Percentiles rank a stretch among this genome's conserved stretches.
These are phyloP conservation scores for Drosophila phalerata DNA, from an alignment of 2,888 invertebrate species.

Conservation along the genomic window DNA sequence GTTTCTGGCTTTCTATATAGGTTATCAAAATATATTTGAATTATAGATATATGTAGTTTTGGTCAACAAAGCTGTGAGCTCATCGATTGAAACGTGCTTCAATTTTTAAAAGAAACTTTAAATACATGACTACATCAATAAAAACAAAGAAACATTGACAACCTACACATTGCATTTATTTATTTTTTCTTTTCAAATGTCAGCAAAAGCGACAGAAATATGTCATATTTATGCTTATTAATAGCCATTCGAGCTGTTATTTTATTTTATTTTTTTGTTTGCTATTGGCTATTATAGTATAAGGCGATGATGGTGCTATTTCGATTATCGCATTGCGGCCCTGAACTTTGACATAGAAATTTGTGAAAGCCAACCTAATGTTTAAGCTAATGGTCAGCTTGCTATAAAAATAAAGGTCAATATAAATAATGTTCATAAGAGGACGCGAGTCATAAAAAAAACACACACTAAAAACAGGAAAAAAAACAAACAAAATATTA, in stretches of 20 bases:
- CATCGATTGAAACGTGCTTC: conserved; percentile 48
- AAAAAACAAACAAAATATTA: conserved; percentile 23
- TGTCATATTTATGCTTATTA: conserved; percentile 64
- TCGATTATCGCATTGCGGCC: conserved; percentile 36
- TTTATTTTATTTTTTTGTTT: conserved; percentile 25
- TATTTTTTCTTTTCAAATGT: conserved; percentile 37
- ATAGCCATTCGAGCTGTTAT: conserved; percentile 55
- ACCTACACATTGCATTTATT: conserved; percentile 14
- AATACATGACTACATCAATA: conserved; percentile 11
- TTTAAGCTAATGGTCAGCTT: conserved; percentile 52
- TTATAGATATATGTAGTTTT: conserved; percentile 21
- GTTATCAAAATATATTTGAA: conserved; percentile 5
- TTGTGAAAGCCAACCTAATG: conserved; percentile 25
- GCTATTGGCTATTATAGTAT: conserved; percentile 16
- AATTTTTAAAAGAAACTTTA: conserved; percentile 36
- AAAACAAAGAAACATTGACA: conserved; percentile 1
- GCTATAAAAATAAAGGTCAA: conserved; percentile 62
- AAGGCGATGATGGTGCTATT: conserved; percentile 39
- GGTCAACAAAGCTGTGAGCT: conserved; percentile 8
- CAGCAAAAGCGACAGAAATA: conserved; percentile 46
- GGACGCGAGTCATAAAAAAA: conserved; percentile 53
- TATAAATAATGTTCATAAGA: conserved; percentile 62
- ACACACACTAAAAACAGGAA: conserved; percentile 1
- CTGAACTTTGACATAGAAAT: conserved; percentile 58
- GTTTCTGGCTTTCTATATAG: conserved; percentile 1